A percentile compares a stretch with the other conserved stretches of the same genome.
Conservation (phyloP, 1,140 invertebrate species). For the Drosophila sp. region DNA sequence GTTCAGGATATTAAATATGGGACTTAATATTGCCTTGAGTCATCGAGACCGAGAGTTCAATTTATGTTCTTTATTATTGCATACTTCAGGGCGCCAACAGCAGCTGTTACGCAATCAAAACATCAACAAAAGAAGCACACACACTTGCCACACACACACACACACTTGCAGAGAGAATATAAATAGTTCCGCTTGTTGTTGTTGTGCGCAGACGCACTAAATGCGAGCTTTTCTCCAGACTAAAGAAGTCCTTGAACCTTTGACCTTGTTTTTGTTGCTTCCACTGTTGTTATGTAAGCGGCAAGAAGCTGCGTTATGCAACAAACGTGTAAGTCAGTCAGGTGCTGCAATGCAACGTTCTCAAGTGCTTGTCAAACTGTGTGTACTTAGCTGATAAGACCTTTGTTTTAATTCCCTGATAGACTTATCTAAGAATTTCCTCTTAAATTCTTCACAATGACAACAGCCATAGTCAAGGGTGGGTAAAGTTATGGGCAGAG, state of each 20-base stretch:
- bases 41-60: neutral
- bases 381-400: constrained; percentile 19
- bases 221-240: constrained; percentile 54
- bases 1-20: constrained; percentile 28
- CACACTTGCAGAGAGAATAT: neutral
- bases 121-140: constrained; percentile 55
- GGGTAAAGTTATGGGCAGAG: no score
- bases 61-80: constrained; percentile 39
- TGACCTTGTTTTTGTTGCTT: constrained; percentile 73
- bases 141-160: constrained; percentile 26
- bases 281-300: constrained; percentile 7
- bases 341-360: constrained; percentile 27
- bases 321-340: constrained; percentile 9
- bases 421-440: constrained; percentile 51
- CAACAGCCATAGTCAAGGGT: neutral
- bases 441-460: constrained; percentile 6
- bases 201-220: constrained; percentile 35
- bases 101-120: constrained; percentile 68
- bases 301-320: constrained; percentile 58
- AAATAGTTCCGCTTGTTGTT: constrained; percentile 55
- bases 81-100: constrained; percentile 53
- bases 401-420: constrained; percentile 35
- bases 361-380: constrained; percentile 52
- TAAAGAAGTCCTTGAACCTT: constrained; percentile 73
- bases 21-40: neutral